Percentiles rank a stretch among this genome's conserved stretches.
Conservation (phyloP, 1,140 invertebrate species). For the Anthonomus grandis region DNA sequence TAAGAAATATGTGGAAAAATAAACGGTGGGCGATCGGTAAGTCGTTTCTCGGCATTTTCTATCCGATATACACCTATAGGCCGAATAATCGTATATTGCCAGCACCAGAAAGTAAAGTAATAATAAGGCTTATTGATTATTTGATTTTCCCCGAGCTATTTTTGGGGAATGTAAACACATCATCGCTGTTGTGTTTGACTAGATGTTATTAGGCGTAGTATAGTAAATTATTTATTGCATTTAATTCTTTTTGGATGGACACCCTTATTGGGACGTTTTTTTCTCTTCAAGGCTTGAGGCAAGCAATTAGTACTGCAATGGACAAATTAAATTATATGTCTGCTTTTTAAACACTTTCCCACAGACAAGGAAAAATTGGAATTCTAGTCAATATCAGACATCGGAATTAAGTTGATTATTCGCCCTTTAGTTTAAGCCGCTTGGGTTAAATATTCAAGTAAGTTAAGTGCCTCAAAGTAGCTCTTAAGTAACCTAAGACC, state of each 20-base stretch:
- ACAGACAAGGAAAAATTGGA: too few relatives aligned
- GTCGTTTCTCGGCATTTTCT: background rate
- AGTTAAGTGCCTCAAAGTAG: too few relatives aligned
- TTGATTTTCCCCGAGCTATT: slow-evolving; percentile 7
- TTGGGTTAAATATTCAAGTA: too few relatives aligned
- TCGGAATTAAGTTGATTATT: too few relatives aligned
- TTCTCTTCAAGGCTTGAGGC: background rate
- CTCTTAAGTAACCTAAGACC: too few relatives aligned
- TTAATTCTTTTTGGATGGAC: too few relatives aligned
- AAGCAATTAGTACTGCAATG: background rate
- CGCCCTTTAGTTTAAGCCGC: too few relatives aligned
- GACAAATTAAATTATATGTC: background rate
- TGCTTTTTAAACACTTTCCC: background rate
- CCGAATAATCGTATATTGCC: background rate
- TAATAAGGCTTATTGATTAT: slow-evolving; percentile 15
- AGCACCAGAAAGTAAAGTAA: background rate
- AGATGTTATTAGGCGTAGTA: too few relatives aligned
- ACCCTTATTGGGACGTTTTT: background rate
- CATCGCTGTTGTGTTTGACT: background rate
- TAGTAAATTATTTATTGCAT: background rate
- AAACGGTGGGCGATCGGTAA: slow-evolving; percentile 12
- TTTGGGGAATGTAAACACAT: slow-evolving; percentile 22
- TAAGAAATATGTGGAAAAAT: slow-evolving; percentile 15
- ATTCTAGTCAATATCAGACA: too few relatives aligned
- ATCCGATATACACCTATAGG: background rate